Evolutionary conservation across 2,888 invertebrate genomes (phyloP).

Genomic region (Ecliptopera silaceata): DNA sequence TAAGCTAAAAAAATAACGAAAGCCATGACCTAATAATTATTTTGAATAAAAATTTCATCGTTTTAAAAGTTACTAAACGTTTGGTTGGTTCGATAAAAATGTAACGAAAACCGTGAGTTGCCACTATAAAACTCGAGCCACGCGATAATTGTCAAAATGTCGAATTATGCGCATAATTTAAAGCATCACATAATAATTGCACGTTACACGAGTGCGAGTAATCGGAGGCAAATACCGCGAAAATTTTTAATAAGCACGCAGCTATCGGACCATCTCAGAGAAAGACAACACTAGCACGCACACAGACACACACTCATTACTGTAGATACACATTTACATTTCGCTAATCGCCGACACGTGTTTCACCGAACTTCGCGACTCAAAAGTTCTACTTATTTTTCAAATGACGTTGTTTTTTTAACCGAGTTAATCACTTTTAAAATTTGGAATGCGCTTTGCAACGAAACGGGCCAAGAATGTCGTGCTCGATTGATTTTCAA

Average conservation of each 20-base stretch:
- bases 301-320: slow-evolving; percentile 74
- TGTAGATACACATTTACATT: slow-evolving; percentile 78
- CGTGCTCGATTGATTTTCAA: slow-evolving; percentile 64
- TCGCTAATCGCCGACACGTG: slow-evolving; percentile 70
- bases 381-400: slow-evolving; percentile 58
- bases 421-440: slow-evolving; percentile 50
- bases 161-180: slow-evolving; percentile 33
- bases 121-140: slow-evolving; percentile 14
- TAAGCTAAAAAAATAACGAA: not conserved
- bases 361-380: slow-evolving; percentile 52
- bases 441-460: slow-evolving; percentile 57
- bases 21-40: not conserved
- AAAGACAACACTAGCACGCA: slow-evolving; percentile 63
- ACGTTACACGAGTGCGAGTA: slow-evolving; percentile 26
- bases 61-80: not conserved
- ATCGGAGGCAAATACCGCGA: slow-evolving; percentile 47
- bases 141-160: slow-evolving; percentile 27
- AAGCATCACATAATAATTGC: slow-evolving; percentile 29
- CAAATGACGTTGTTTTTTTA: slow-evolving; percentile 32
- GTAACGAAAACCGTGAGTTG: not conserved
- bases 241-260: slow-evolving; percentile 47
- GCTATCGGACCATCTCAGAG: slow-evolving; percentile 50
- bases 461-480: slow-evolving; percentile 68
- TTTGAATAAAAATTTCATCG: not conserved
- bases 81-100: not conserved